Evolutionary conservation across 2,888 invertebrate species (phyloP), one percentile per base, ranked within the genome.

Genomic region (Masnerella sp.): DNA sequence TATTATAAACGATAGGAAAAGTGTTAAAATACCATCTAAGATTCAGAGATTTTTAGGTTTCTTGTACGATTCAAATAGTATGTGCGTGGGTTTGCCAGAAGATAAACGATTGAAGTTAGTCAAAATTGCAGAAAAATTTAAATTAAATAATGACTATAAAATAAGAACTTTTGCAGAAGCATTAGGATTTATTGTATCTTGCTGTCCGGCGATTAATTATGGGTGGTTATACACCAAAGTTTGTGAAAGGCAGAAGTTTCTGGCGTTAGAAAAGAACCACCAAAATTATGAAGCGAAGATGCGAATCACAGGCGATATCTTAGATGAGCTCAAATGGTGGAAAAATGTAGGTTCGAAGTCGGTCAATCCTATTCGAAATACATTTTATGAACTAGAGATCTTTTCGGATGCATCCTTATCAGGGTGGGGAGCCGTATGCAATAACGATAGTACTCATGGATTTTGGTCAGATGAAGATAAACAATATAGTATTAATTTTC

Each of bases 1-100:
- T 17, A 30, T 77, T 2, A 69, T 78, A 34, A 80, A 77, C 42
- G 34, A 45, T 12, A 5, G 58, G 34, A 77, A 78, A 28, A 77
- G 77, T 36, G 22, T n/a, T 0, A 2, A 71, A 7, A 22, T 17
- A 5, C 43, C 76, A 9, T 30, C 43, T 1, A 71, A 36, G 4
- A 7, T n/a, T 7, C 47, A 51, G 12, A 49, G 36, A 11, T 70
- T 58, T 42, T 42, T 73, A 43, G 76, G 73, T 7, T 67, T 76
- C 12, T 1, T 17, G 0, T 68, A 52, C 17, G 28, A 68, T 14
- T 51, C 59, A n/a, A 9, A 28, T 4, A 14, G 43, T 5, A 59
- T 68, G 68, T 22, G 28, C 12, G 11, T 68, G 7, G 8, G n/a
- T 5, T 12, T 59, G 3, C 34, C 52, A 14, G 0, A n/a, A 5